Evolutionary conservation across 2,888 invertebrate genomes (phyloP).

Genomic region (Opisthograptis luteolata): DNA sequence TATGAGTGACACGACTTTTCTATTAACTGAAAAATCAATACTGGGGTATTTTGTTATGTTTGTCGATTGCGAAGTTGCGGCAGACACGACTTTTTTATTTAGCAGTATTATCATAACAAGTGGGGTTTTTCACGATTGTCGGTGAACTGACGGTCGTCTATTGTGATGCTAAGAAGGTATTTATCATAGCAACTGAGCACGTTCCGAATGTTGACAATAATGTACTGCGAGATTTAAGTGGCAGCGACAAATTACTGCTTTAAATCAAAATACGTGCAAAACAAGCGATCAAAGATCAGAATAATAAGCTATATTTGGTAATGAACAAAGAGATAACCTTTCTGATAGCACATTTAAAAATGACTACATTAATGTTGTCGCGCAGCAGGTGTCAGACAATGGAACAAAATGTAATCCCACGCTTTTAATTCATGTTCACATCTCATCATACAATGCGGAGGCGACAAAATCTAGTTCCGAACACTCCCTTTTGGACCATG

Average conservation of each 20-base stretch:
- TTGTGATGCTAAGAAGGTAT: slow-evolving; percentile 70
- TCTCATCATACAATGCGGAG: slow-evolving; percentile 49
- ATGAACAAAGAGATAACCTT: slow-evolving; percentile 52
- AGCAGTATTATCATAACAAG: slow-evolving; percentile 64
- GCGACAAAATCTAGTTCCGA: slow-evolving; percentile 50
- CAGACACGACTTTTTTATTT: slow-evolving; percentile 22
- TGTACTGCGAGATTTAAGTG: slow-evolving; percentile 44
- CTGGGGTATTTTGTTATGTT: background rate
- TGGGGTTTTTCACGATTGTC: slow-evolving; percentile 50
- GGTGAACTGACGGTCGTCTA: slow-evolving; percentile 55
- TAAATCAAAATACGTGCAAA: slow-evolving; percentile 38
- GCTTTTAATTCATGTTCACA: slow-evolving; percentile 51
- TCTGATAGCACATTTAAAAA: slow-evolving; percentile 44
- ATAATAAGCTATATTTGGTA: slow-evolving; percentile 32
- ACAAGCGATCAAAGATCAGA: slow-evolving; percentile 32
- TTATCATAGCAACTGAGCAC: slow-evolving; percentile 61
- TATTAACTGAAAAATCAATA: slow-evolving; percentile 5
- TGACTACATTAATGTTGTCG: slow-evolving; percentile 37
- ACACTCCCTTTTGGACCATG: slow-evolving; percentile 45
- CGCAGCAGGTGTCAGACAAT: slow-evolving; percentile 53
- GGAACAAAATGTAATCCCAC: slow-evolving; percentile 56
- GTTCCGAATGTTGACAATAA: slow-evolving; percentile 39
- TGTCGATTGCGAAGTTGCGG: background rate
- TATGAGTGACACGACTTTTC: background rate
- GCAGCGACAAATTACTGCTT: slow-evolving; percentile 46